phyloP scores from a whole-genome alignment of 2,113 vertebrate genomes.

The human (Homo sapiens) region GRCh38 chr14:81184001-81184500 shows the following conservation, averaged over 20 bases:
- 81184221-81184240: background rate
- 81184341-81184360: background rate
- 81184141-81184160: background rate
- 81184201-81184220: background rate
- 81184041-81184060: background rate
- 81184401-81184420: background rate
- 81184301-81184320: background rate
- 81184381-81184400: background rate
- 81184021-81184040: background rate
- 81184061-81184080: background rate
- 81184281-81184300: background rate
- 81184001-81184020: constrained; percentile 25
- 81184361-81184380: background rate
- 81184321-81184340: background rate
- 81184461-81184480: background rate
- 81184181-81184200: background rate
- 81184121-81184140: constrained; percentile 46
- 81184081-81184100: background rate
- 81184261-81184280: constrained; percentile 13
- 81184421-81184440: background rate
- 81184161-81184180: background rate
- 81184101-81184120: background rate
- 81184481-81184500: background rate
- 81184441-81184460: background rate
- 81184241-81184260: background rate